Conservation (phyloP, 2,888 invertebrate genomes). For the Cephus runcator region DNA sequence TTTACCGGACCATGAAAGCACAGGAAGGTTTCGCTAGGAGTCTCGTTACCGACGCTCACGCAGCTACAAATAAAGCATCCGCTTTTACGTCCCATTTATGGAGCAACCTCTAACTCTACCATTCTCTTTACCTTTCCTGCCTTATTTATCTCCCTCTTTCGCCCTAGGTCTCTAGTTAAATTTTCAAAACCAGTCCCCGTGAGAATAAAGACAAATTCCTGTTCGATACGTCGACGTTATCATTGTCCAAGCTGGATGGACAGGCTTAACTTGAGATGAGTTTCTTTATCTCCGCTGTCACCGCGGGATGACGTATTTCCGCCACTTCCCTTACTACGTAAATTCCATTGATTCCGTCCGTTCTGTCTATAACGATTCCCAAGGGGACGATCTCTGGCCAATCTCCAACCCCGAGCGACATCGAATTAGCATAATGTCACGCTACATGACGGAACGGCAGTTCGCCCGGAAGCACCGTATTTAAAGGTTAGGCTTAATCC, state of each 20-base stretch:
- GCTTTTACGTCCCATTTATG: not conserved
- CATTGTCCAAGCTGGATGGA: not conserved
- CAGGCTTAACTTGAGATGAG: not conserved
- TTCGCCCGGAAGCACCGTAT: not conserved
- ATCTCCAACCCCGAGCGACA: not conserved
- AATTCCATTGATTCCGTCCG: not conserved
- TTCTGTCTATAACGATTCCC: not conserved
- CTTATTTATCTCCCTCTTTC: not conserved
- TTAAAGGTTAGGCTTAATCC: conserved; percentile 3
- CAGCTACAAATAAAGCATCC: not conserved
- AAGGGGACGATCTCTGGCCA: not conserved
- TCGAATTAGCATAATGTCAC: conserved; percentile 3
- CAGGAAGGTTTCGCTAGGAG: not conserved
- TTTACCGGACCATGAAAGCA: conserved; percentile 1
- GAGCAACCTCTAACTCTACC: not conserved
- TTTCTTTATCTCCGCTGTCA: not conserved
- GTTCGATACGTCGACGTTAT: not conserved
- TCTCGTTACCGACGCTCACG: not conserved
- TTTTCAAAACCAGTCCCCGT: not conserved
- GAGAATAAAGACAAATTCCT: not conserved
- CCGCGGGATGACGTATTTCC: no score
- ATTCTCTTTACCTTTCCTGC: not conserved
- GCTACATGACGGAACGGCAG: not conserved
- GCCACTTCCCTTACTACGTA: not conserved
- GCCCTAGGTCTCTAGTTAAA: not conserved